Conservation (phyloP, 2,113 vertebrate genomes). For the Megaceryle torquata region DNA sequence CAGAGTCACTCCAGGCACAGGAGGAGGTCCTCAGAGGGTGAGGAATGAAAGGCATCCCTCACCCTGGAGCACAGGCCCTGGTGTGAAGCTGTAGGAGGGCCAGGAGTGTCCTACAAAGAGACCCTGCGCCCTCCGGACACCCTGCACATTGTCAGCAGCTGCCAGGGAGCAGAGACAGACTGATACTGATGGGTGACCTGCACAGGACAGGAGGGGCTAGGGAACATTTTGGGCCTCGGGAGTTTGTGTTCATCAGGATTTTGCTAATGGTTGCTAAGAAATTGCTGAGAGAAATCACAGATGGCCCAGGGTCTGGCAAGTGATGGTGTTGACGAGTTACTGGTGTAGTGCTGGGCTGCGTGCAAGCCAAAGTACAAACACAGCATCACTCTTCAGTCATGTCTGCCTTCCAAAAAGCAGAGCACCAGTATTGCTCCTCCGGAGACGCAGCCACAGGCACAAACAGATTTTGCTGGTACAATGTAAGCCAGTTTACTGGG, state of each 20-base stretch:
- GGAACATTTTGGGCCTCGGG: background rate
- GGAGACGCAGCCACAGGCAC: background rate
- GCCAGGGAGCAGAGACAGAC: accelerated
- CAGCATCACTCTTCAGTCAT: too few species aligned
- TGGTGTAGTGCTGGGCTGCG: background rate
- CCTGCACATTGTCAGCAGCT: background rate
- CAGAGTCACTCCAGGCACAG: background rate
- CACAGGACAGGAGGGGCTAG: background rate
- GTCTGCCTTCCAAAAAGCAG: background rate
- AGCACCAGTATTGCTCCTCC: background rate
- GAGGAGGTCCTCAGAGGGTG: background rate
- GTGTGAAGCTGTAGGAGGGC: background rate
- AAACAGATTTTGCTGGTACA: background rate
- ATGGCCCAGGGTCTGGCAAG: background rate
- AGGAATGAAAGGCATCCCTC: background rate
- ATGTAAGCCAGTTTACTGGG: background rate
- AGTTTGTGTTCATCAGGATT: background rate
- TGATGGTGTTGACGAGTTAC: accelerated
- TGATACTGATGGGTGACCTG: background rate
- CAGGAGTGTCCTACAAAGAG: background rate
- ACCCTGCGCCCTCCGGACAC: background rate
- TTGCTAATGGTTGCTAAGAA: background rate
- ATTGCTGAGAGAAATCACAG: background rate
- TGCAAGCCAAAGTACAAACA: background rate
- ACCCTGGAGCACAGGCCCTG: background rate